Percentiles rank a stretch among this genome's conserved stretches.
Conservation (phyloP, 2,113 vertebrate species). For the Okapia johnstoni region DNA sequence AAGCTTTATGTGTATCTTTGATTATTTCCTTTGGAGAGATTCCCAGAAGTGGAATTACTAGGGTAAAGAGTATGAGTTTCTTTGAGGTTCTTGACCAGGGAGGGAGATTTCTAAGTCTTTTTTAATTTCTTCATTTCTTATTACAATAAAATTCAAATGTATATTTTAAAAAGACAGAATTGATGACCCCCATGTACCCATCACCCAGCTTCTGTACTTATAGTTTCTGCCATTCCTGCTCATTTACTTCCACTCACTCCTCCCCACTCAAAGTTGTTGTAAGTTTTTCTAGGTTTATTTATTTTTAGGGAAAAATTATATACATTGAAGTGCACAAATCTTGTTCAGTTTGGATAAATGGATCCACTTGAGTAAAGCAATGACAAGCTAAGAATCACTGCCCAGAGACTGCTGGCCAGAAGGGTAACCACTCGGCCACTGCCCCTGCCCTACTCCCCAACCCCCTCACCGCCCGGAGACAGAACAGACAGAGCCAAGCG, state of each 20-base stretch:
- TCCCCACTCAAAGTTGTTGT: neutral
- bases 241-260: neutral
- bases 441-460: neutral
- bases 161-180: neutral
- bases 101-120: neutral
- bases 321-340: neutral
- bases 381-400: neutral
- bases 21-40: slow-evolving; percentile 31
- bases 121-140: neutral
- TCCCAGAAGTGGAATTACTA: slow-evolving; percentile 27
- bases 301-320: neutral
- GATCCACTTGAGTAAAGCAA: neutral
- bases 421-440: no score
- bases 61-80: neutral
- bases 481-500: neutral
- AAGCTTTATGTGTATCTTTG: neutral
- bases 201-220: neutral
- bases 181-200: neutral
- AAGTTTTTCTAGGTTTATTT: neutral
- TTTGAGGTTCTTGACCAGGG: neutral
- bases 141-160: neutral
- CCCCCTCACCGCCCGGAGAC: neutral
- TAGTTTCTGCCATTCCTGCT: neutral
- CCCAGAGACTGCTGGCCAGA: neutral
- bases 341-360: neutral